Conservation (phyloP, 2,888 invertebrate genomes). For the Steinernema carpocapsae region DNA sequence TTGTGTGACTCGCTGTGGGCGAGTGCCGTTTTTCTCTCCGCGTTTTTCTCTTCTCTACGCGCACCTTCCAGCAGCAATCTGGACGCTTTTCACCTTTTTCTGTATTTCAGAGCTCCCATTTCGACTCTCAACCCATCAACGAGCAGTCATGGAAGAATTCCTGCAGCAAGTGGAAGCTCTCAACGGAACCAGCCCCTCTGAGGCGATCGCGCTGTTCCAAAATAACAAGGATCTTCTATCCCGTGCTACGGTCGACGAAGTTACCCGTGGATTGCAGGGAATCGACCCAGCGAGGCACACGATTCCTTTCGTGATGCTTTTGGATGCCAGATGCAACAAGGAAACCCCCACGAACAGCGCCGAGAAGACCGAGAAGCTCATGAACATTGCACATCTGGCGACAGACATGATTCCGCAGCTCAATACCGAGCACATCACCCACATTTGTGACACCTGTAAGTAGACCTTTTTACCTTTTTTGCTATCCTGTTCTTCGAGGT, state of each 20-base stretch:
- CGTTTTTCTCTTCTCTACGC: background rate
- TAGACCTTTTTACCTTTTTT: background rate
- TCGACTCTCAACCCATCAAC: no score
- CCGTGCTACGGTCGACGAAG: background rate
- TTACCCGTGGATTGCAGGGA: background rate
- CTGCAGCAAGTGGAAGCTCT: no score
- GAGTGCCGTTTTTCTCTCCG: background rate
- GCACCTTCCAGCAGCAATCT: background rate
- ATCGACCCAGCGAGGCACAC: background rate
- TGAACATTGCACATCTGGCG: background rate
- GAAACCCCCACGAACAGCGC: conserved; percentile 7
- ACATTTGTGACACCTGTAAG: background rate
- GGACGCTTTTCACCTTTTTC: background rate
- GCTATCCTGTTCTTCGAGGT: background rate
- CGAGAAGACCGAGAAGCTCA: background rate
- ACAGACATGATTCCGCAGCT: background rate
- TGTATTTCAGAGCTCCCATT: background rate
- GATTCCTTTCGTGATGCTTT: background rate
- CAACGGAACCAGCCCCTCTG: no score
- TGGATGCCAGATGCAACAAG: background rate
- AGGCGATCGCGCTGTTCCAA: no score
- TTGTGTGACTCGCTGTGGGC: background rate
- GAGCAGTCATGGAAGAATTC: no score
- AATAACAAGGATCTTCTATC: no score
- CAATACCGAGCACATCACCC: background rate